These are phyloP conservation scores for Burhinus bistriatus DNA, from an alignment of 2,113 vertebrate species.

Conservation along the genomic window DNA sequence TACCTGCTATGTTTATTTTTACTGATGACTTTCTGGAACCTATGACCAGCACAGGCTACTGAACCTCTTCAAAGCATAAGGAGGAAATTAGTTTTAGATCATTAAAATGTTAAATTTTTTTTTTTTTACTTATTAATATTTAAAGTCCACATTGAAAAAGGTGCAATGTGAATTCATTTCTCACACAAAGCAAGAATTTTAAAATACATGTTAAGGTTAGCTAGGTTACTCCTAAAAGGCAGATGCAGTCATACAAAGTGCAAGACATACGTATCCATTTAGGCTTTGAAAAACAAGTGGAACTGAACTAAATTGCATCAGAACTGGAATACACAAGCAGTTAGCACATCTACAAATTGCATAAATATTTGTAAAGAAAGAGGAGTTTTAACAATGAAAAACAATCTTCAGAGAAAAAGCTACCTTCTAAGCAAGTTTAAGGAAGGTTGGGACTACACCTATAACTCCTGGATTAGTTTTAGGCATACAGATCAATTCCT, in stretches of 20 bases:
- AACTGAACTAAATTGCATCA: background rate
- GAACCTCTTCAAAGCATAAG: background rate
- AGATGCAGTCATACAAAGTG: background rate
- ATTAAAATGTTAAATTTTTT: background rate
- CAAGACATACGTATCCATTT: rapidly evolving
- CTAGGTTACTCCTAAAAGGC: background rate
- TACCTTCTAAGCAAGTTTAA: background rate
- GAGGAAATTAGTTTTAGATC: background rate
- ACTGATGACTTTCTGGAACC: background rate
- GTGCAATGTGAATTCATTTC: background rate
- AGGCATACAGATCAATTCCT: background rate
- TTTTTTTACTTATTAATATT: background rate
- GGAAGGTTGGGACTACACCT: background rate
- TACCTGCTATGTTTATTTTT: background rate
- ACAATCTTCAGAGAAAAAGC: background rate
- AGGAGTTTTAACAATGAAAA: background rate
- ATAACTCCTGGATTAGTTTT: background rate
- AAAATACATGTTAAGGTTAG: background rate
- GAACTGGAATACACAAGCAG: background rate
- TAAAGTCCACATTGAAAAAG: background rate
- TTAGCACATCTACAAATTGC: background rate
- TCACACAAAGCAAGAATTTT: background rate
- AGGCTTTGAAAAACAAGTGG: background rate
- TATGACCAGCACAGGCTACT: background rate
- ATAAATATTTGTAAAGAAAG: background rate